These are phyloP conservation scores for Orthonyx spaldingii DNA, from an alignment of 2,113 vertebrate genomes.

Conservation along the genomic window DNA sequence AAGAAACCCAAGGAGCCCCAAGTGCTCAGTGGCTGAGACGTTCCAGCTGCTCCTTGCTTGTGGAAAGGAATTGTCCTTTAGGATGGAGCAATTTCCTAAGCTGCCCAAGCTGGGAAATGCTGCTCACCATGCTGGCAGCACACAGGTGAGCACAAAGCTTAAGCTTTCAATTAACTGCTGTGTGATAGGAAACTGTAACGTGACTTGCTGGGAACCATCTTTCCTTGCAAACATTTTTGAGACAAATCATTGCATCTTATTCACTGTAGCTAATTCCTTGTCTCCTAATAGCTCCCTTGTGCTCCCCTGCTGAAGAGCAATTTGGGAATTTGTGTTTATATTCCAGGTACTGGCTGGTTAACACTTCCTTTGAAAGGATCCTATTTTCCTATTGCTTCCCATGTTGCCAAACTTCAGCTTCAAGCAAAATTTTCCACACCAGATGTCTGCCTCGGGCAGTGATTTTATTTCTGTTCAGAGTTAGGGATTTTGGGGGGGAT, in stretches of 20 bases:
- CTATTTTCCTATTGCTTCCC: neutral
- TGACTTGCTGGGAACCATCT: neutral
- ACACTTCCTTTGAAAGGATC: neutral
- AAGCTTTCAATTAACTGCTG: neutral
- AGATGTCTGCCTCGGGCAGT: conserved; percentile 23
- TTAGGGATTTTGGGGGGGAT: neutral
- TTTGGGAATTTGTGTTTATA: neutral
- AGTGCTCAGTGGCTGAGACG: neutral
- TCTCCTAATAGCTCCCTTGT: neutral
- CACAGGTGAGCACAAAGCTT: neutral
- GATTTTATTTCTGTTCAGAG: neutral
- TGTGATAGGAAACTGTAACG: neutral
- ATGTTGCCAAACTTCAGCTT: neutral
- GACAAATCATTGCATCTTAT: conserved; percentile 13
- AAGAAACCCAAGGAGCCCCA: neutral
- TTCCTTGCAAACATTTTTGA: neutral
- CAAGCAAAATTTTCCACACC: conserved; percentile 22
- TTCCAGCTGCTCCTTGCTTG: neutral
- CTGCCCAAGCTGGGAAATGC: neutral
- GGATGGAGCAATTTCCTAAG: neutral
- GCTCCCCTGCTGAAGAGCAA: neutral
- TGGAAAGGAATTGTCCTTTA: neutral
- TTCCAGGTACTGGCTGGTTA: neutral
- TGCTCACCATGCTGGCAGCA: neutral
- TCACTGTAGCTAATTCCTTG: neutral